Evolutionary conservation across 2,888 invertebrate species (phyloP), one percentile per base, ranked within the genome.

Genomic region (Leptopilina myrica): DNA sequence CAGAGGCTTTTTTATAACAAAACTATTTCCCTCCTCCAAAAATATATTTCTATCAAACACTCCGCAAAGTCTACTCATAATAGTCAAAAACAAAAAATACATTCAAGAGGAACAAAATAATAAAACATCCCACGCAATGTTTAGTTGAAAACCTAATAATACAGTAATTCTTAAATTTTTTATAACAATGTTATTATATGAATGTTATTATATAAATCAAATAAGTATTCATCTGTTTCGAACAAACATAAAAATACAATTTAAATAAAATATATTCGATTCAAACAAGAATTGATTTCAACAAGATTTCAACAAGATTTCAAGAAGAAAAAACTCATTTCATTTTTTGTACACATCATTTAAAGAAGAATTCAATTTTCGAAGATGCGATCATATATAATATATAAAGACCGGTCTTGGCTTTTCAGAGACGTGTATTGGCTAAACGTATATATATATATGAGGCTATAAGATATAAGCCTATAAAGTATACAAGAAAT

Each of bases 401-500:
- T 20, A 20, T 69, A 40, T 56, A n/a, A 56, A 73, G 73, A 73
- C 73, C 73, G 56, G 73, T 73, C 56, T n/a, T 56, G 73, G 26
- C 33, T 56, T 33, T 73, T 33, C n/a, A 33, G 33, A 66, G 66
- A n/a, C n/a, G 46, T 66, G 56, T 26, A 33, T 33, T 33, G 53
- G 73, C 73, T 69, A 69, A 2, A 33, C 33, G 4, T 4, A 3
- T 4, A 33, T 4, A 3, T 4, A 33, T 69, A 69, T 20, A 49
- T 20, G 49, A 69, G 49, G 14, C 20, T 49, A 69, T 69, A 67
- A 67, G 69, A 14, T 65, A 65, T 65, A 62, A 62, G 65, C 65
- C 40, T 65, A 40, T 33, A 40, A 65, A 65, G n/a, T 65, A 15
- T 64, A 69, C 33, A 26, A 69, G 33, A 49, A 53, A 69, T 69